Percentiles rank a stretch among this genome's conserved stretches.
These are phyloP conservation scores for Habroteleia sp. DNA, from an alignment of 2,888 invertebrate species.

Conservation along the genomic window DNA sequence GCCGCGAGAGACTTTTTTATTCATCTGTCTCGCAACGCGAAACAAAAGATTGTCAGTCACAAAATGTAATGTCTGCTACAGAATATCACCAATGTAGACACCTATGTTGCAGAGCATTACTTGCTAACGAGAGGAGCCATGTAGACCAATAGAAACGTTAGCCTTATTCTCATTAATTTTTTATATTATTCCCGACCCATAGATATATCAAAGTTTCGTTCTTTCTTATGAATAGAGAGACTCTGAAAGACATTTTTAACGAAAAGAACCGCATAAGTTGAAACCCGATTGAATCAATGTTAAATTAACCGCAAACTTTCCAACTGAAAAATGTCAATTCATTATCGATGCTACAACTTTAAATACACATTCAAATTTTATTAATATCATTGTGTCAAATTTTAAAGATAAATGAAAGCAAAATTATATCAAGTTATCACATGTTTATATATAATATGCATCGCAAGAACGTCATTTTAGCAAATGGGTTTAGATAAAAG, in stretches of 20 bases:
- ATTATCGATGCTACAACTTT: conserved; percentile 4
- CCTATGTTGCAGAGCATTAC: conserved; percentile 49
- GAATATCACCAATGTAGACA: conserved; percentile 61
- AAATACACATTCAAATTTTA: neutral
- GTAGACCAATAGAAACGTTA: conserved; percentile 66
- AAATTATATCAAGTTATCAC: no score
- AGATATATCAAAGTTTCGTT: conserved; percentile 27
- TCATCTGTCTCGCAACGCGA: conserved; percentile 59
- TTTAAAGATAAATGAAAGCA: no score
- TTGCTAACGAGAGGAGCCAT: conserved; percentile 64
- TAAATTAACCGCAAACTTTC: conserved; percentile 20
- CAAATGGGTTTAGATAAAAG: no score
- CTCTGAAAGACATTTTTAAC: conserved; percentile 21
- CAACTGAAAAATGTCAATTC: conserved; percentile 7
- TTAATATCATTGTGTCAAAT: no score
- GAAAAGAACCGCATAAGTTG: conserved; percentile 16
- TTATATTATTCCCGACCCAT: conserved; percentile 27
- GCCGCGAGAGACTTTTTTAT: conserved; percentile 65
- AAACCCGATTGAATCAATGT: conserved; percentile 14
- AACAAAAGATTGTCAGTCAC: conserved; percentile 63
- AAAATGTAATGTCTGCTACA: conserved; percentile 62
- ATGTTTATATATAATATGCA: no score
- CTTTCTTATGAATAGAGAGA: conserved; percentile 8
- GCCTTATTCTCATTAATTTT: conserved; percentile 64
- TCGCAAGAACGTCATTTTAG: no score